Conservation (phyloP, 2,888 invertebrate species). For the Stictocephala bisonia region DNA sequence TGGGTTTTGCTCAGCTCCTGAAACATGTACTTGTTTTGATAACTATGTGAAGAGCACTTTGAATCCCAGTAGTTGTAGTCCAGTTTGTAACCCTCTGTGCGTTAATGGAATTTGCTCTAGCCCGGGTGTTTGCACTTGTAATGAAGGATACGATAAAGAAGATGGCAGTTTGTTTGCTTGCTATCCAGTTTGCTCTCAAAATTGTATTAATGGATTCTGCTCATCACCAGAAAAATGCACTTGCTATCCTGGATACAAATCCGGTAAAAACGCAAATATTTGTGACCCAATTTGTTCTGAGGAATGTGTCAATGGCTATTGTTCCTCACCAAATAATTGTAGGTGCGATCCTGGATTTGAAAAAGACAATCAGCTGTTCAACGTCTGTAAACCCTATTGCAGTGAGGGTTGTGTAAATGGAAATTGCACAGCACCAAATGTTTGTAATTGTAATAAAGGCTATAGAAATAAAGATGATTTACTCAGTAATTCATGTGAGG, state of each 20-base stretch:
- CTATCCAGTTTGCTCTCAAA: neutral
- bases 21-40: constrained; percentile 12
- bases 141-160: constrained; percentile 7
- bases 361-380: neutral
- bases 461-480: neutral
- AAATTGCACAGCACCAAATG: neutral
- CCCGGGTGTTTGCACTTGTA: neutral
- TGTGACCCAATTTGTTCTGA: constrained; percentile 11
- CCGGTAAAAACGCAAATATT: neutral
- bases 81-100: constrained; percentile 14
- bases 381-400: neutral
- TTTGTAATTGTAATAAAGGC: neutral
- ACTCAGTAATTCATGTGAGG: neutral
- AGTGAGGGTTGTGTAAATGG: constrained; percentile 12
- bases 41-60: constrained; percentile 4
- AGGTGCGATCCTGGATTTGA: neutral
- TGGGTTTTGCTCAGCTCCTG: constrained; percentile 15
- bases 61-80: constrained; percentile 17
- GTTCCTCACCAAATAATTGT: constrained; percentile 12
- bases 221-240: neutral
- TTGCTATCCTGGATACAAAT: constrained; percentile 1
- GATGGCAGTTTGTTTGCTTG: neutral
- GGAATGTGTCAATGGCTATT: constrained; percentile 1
- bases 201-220: constrained; percentile 26
- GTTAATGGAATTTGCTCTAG: neutral